These are phyloP conservation scores for Lycaena phlaeas DNA, from an alignment of 2,888 invertebrate species.

Conservation along the genomic window DNA sequence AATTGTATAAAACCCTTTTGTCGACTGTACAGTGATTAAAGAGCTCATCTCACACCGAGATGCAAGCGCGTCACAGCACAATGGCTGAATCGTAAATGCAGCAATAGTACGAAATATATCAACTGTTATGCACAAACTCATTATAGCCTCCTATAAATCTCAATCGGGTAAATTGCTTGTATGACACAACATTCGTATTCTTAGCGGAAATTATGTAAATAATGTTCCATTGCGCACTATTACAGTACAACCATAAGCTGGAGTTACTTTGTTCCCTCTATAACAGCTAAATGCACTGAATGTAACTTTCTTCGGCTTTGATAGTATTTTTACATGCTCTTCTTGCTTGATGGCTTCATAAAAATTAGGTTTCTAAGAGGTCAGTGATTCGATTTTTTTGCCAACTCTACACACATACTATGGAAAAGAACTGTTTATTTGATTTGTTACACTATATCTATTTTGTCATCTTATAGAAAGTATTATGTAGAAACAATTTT, in stretches of 20 bases:
- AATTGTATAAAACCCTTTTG: background rate
- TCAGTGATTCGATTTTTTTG: no score
- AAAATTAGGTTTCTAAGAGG: no score
- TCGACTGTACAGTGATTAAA: conserved; percentile 8
- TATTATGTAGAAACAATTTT: no score
- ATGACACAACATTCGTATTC: conserved; percentile 13
- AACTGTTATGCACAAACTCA: conserved; percentile 14
- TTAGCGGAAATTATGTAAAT: conserved; percentile 9
- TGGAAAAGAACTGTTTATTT: no score
- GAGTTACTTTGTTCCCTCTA: background rate
- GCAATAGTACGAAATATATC: conserved; percentile 14
- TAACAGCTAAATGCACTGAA: no score
- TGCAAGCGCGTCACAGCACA: conserved; percentile 8
- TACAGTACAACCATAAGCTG: background rate
- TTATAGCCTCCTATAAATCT: conserved; percentile 18
- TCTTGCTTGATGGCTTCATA: background rate
- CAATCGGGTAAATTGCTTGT: conserved; percentile 18
- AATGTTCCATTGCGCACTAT: background rate
- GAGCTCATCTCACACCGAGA: conserved; percentile 10
- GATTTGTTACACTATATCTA: no score
- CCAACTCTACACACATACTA: no score
- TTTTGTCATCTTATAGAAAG: no score
- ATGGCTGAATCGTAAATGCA: conserved; percentile 16
- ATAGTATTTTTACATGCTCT: background rate
- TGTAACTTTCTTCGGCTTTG: background rate